Evolutionary conservation across 2,888 invertebrate species (phyloP).

Genomic region (Protophormia terraenovae): DNA sequence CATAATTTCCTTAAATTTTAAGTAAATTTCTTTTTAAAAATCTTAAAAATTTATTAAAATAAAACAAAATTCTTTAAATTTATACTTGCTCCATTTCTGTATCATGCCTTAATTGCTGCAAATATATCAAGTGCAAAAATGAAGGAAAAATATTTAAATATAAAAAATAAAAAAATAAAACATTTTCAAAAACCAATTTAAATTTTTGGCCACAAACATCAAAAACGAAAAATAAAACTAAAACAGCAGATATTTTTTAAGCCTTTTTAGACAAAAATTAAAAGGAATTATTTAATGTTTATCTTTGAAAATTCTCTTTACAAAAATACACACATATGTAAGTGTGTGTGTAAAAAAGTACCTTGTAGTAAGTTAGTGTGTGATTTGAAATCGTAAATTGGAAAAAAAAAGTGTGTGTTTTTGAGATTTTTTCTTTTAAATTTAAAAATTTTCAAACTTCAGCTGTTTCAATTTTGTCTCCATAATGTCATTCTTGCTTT

Average conservation of each 20-base stretch:
- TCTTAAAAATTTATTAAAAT: too few relatives aligned
- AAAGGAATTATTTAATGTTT: conserved; percentile 10
- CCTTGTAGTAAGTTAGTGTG: too few relatives aligned
- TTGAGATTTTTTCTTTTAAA: conserved; percentile 22
- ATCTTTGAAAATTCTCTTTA: conserved; percentile 12
- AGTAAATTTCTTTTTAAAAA: too few relatives aligned
- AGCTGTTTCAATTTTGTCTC: conserved; percentile 67
- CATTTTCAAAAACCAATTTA: conserved; percentile 51
- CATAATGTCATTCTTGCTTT: conserved; percentile 53
- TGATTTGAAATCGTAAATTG: too few relatives aligned
- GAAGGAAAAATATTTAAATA: too few relatives aligned
- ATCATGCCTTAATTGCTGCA: background rate
- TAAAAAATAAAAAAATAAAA: too few relatives aligned
- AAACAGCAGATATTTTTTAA: conserved; percentile 34
- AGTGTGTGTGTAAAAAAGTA: too few relatives aligned
- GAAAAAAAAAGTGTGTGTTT: background rate
- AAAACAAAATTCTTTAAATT: too few relatives aligned
- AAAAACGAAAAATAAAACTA: too few relatives aligned
- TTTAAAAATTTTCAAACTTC: conserved; percentile 57
- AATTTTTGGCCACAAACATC: conserved; percentile 44
- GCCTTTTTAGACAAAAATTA: background rate
- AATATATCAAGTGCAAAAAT: background rate
- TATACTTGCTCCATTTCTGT: background rate
- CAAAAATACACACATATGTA: too few relatives aligned
- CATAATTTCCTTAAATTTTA: too few relatives aligned